Evolutionary conservation across 2,113 vertebrate species (phyloP).

Genomic region (Saguinus imperator): DNA sequence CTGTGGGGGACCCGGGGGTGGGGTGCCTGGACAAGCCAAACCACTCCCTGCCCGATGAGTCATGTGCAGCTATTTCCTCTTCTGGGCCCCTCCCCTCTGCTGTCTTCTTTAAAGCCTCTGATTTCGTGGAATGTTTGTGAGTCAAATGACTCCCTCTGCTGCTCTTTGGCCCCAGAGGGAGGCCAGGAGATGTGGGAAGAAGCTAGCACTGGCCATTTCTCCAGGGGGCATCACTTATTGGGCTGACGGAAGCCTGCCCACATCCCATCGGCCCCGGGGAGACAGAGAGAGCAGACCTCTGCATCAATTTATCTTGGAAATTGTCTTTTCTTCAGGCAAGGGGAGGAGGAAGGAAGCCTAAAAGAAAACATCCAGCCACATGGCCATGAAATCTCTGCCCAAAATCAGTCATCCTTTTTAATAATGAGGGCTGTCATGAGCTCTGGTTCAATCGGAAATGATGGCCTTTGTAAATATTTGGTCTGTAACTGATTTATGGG

Average conservation of each 20-base stretch:
- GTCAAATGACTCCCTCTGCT: not conserved
- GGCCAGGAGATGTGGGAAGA: not conserved
- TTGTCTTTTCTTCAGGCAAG: conserved; percentile 51
- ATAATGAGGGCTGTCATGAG: conserved; percentile 86
- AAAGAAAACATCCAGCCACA: conserved; percentile 61
- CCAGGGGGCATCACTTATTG: not conserved
- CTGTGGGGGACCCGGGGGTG: not conserved
- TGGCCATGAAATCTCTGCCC: conserved; percentile 76
- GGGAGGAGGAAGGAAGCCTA: conserved; percentile 55
- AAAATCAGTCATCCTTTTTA: conserved; percentile 86
- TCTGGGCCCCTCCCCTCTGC: accelerated
- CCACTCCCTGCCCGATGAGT: not conserved
- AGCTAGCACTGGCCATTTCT: not conserved
- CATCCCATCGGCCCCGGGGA: not conserved
- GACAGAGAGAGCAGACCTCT: not conserved
- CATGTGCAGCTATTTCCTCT: not conserved
- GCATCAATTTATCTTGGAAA: conserved; percentile 23
- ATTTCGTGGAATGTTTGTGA: not conserved
- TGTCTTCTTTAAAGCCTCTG: not conserved
- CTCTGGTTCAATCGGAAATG: conserved; percentile 84
- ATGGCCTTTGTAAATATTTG: conserved; percentile 85
- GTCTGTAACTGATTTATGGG: conserved; percentile 89
- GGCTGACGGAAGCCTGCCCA: not conserved
- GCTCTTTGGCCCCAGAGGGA: not conserved
- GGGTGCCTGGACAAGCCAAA: not conserved